Evolutionary conservation across 2,797 vertebrate genomes (phyloP), one percentile per base, ranked within the genome.

Genomic region (Gallinago stenura): DNA sequence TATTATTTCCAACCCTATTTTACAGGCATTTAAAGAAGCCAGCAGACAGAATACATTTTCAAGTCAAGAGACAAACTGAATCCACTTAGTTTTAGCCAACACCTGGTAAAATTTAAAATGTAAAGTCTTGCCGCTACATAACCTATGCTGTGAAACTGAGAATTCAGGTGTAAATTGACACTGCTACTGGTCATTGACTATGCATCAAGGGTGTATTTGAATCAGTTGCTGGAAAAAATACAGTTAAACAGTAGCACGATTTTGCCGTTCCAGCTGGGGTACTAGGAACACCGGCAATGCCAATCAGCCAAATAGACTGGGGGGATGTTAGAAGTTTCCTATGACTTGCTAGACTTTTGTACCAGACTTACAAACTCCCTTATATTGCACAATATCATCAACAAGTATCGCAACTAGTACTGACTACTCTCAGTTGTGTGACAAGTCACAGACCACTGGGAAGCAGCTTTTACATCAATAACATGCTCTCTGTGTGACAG

Each of bases 291-390:
- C 51, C 8, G 6, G 28, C 25, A 37, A 25, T 12, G 25, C 37
- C 28, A 16, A 7, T 0, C 4, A 7, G 21, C 26, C 16, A 1
- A 51, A 43, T 0, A 82, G 25, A 30, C 21, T 25, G 5, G 25
- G 20, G 25, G 13, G 15, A 18, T 15, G 45, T 64, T 72, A 48
- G 9, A 48, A 12, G 15, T 19, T 53, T 73, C 35, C 51, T 37
- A 16, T 6, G 28, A 43, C 37, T 72, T 28, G 28, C 46, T n/a
- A 15, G 22, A 43, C 7, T 45, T 75, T 39, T 53, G 26, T 15
- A 50, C 41, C 39, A 26, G 30, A 26, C 21, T 26, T 53, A n/a
- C 2, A 39, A 78, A 43, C 7, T 53, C 16, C 45, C 19, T 78
- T 45, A 37, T 51, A 22, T 17, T n/a, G 22, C 43, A 58, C 30